A percentile compares a stretch with the other conserved stretches of the same genome.
Evolutionary conservation across 2,797 vertebrate species (phyloP).

Genomic region (Bradypodion ventrale): DNA sequence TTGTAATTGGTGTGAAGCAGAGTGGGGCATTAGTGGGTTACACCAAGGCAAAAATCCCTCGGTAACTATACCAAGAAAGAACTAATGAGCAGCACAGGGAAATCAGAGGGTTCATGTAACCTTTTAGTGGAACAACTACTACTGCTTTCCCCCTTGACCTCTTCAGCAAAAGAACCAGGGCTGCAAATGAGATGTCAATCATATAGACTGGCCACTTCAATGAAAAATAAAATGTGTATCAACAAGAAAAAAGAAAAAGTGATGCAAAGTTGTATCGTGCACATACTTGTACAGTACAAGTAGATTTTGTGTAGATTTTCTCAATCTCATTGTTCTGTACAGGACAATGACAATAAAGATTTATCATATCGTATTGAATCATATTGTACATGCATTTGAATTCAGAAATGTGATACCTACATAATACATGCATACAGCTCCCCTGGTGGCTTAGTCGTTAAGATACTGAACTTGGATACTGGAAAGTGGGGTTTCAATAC

Average conservation of each 20-base stretch:
- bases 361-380: no score
- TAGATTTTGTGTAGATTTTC: no score
- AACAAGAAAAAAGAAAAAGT: background rate
- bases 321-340: no score
- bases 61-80: rapidly evolving
- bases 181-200: background rate
- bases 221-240: background rate
- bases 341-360: no score
- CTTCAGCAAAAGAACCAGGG: background rate
- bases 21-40: conserved; percentile 10
- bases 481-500: no score
- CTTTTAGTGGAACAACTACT: background rate
- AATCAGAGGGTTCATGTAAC: conserved; percentile 29
- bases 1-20: conserved; percentile 29
- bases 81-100: conserved; percentile 23
- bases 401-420: background rate
- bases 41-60: conserved; percentile 15
- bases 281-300: no score
- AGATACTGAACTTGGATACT: no score
- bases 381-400: no score
- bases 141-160: conserved; percentile 32
- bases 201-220: background rate
- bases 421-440: background rate
- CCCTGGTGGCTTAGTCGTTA: no score
- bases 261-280: background rate